A percentile compares a stretch with the other conserved stretches of the same genome.
Evolutionary conservation across 2,888 invertebrate genomes (phyloP).

Genomic region (Chloroclysta siterata): DNA sequence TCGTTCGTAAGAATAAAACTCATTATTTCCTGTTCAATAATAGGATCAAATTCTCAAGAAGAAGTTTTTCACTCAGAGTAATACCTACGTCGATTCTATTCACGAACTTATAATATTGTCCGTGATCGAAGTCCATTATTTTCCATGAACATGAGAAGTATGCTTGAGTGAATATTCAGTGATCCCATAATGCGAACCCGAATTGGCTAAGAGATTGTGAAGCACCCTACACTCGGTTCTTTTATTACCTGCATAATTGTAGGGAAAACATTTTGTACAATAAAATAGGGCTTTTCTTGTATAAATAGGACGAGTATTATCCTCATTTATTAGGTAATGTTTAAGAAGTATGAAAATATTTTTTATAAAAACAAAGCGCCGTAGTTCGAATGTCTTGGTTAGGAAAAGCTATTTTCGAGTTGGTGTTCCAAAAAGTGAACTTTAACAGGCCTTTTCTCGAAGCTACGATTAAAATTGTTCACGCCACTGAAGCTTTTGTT

Average conservation of each 20-base stretch:
- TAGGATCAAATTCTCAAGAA: background rate
- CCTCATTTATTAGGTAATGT: no score
- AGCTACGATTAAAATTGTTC: slow-evolving; percentile 66
- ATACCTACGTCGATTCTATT: slow-evolving; percentile 9
- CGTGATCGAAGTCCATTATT: slow-evolving; percentile 41
- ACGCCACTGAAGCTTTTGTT: slow-evolving; percentile 71
- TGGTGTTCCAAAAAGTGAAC: slow-evolving; percentile 9
- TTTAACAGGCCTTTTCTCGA: slow-evolving; percentile 37
- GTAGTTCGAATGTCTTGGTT: background rate
- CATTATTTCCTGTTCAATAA: background rate
- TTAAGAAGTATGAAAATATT: no score
- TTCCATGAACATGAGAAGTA: slow-evolving; percentile 45
- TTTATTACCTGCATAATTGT: slow-evolving; percentile 24
- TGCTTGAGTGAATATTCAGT: slow-evolving; percentile 49
- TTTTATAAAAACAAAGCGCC: background rate
- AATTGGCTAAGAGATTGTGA: slow-evolving; percentile 39
- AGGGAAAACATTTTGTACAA: slow-evolving; percentile 9
- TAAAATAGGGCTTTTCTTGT: background rate
- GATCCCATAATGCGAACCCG: slow-evolving; percentile 43
- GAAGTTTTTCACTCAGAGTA: slow-evolving; percentile 5
- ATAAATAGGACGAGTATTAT: background rate
- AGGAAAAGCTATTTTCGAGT: background rate
- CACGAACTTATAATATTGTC: slow-evolving; percentile 17
- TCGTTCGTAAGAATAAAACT: no score
- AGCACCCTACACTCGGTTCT: slow-evolving; percentile 26